phyloP scores from a whole-genome alignment of 2,888 invertebrate genomes.

The Andrena trimmerana region DNA sequence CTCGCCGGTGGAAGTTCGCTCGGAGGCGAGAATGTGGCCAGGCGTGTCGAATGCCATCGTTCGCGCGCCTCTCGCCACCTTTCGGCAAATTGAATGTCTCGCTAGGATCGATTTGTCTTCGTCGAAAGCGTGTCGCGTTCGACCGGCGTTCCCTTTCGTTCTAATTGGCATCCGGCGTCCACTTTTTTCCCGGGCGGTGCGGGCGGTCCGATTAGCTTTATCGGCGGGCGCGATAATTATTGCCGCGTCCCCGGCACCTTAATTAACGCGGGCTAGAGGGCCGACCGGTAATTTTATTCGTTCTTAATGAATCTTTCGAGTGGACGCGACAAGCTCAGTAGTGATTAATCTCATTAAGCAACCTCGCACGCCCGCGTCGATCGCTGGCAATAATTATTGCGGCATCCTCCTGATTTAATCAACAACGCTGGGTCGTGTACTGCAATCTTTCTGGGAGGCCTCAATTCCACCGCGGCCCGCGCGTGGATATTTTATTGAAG shows the following conservation, averaged over 20 bases:
- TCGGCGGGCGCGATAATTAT: conserved; percentile 51
- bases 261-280: conserved; percentile 53
- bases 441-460: too few species aligned
- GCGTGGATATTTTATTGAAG: too few species aligned
- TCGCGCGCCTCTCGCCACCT: background rate
- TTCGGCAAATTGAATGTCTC: background rate
- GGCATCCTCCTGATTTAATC: conserved; percentile 43
- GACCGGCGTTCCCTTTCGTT: conserved; percentile 17
- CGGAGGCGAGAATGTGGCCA: background rate
- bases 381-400: conserved; percentile 38
- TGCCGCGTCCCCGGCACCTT: conserved; percentile 42
- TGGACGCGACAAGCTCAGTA: conserved; percentile 39
- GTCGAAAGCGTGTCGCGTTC: conserved; percentile 11
- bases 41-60: background rate
- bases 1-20: too few species aligned
- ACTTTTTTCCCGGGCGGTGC: conserved; percentile 7
- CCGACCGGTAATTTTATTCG: conserved; percentile 32
- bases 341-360: conserved; percentile 41
- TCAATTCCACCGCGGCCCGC: too few species aligned
- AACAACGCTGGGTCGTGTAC: conserved; percentile 22
- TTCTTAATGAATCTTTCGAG: conserved; percentile 66
- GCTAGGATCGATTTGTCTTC: conserved; percentile 29
- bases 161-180: conserved; percentile 34
- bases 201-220: conserved; percentile 26
- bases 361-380: conserved; percentile 15